Evolutionary conservation across 2,113 vertebrate genomes (phyloP).

Genomic region (Axis porcinus): DNA sequence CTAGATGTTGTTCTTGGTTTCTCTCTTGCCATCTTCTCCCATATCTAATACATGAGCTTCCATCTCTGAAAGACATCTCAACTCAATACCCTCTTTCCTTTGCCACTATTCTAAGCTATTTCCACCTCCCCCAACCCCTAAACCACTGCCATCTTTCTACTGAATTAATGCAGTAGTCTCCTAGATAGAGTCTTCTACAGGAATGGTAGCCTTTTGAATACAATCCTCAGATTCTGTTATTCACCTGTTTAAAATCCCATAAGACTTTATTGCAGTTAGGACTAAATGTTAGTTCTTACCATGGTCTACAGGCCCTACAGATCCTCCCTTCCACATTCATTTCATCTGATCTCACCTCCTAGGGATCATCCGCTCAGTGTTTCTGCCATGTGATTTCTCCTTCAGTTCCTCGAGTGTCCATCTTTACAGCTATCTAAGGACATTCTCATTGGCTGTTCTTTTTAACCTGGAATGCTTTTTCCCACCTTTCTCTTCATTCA

Average conservation of each 20-base stretch:
- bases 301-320: not conserved
- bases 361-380: not conserved
- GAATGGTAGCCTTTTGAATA: not conserved
- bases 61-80: not conserved
- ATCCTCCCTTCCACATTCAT: not conserved
- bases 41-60: not conserved
- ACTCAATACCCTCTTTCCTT: not conserved
- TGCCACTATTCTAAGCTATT: not conserved
- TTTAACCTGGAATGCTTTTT: not conserved
- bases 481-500: not conserved
- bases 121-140: not conserved
- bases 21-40: not conserved
- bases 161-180: not conserved
- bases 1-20: not conserved
- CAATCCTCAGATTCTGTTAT: not conserved
- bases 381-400: not conserved
- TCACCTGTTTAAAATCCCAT: not conserved
- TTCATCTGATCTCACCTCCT: not conserved
- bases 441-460: not conserved
- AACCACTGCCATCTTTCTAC: not conserved
- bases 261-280: not conserved
- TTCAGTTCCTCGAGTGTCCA: not conserved
- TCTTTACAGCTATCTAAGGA: not conserved
- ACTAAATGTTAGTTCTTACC: not conserved
- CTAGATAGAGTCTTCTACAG: not conserved